Percentiles rank a stretch among this genome's conserved stretches.
These are phyloP conservation scores for Corythornis leucogaster DNA, from an alignment of 2,797 vertebrate genomes.

Conservation along the genomic window DNA sequence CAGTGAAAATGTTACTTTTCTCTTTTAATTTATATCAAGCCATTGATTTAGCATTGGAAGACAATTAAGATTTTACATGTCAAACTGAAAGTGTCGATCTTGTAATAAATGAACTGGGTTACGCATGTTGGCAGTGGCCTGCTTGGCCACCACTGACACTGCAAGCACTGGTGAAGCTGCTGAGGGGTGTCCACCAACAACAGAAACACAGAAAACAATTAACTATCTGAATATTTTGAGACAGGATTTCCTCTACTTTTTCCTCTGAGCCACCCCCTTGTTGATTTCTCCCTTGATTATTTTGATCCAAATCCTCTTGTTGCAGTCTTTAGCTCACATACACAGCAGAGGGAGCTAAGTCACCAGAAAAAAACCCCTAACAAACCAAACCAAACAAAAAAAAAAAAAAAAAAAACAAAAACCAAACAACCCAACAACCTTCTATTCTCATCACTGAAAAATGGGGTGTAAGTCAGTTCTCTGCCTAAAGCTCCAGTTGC, in stretches of 20 bases:
- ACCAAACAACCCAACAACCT: no score
- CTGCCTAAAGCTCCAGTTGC: rapidly evolving
- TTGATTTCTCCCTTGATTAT: neutral
- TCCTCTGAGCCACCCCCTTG: neutral
- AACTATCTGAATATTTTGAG: neutral
- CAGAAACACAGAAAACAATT: neutral
- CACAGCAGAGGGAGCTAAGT: constrained; percentile 49
- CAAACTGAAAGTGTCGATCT: neutral
- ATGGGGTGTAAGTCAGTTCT: neutral
- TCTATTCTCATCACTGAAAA: neutral
- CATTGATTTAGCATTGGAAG: neutral
- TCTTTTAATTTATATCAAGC: neutral
- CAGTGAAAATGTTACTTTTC: neutral
- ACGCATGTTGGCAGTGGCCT: rapidly evolving
- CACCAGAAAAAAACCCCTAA: neutral
- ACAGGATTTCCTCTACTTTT: neutral
- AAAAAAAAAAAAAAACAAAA: no score
- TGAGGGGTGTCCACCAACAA: neutral
- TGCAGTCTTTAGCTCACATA: neutral
- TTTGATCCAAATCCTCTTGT: neutral
- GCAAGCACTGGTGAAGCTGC: neutral
- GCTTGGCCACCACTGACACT: rapidly evolving
- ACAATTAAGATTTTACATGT: neutral
- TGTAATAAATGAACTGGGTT: neutral
- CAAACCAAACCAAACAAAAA: no score